Conservation (phyloP, 2,888 invertebrate genomes). For the Poecilobothrus nobilitatus region DNA sequence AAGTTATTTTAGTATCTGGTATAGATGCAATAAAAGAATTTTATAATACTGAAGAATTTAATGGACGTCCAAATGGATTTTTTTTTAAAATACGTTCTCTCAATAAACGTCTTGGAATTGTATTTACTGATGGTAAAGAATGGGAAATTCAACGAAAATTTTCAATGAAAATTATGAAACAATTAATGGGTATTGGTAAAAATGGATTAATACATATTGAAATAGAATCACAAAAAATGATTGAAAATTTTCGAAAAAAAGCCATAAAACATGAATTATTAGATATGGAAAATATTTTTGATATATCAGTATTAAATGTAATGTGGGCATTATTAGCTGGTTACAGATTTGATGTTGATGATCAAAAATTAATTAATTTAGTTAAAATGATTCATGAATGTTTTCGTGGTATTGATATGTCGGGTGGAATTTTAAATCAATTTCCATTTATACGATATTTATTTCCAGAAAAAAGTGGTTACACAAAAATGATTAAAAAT, state of each 20-base stretch:
- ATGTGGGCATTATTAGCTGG: constrained; percentile 65
- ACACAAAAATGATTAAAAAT: constrained; percentile 47
- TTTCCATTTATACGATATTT: constrained; percentile 59
- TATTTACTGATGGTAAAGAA: constrained; percentile 57
- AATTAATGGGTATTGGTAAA: constrained; percentile 54
- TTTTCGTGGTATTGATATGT: constrained; percentile 55
- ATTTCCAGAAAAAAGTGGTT: constrained; percentile 56
- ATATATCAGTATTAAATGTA: constrained; percentile 57
- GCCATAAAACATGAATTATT: constrained; percentile 37
- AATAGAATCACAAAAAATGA: constrained; percentile 49
- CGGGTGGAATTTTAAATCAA: constrained; percentile 61
- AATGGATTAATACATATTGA: constrained; percentile 47
- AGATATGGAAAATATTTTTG: constrained; percentile 48
- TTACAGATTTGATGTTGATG: constrained; percentile 50
- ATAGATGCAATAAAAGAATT: constrained; percentile 54
- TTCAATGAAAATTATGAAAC: constrained; percentile 54
- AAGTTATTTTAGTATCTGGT: constrained; percentile 55
- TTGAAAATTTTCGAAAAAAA: constrained; percentile 43
- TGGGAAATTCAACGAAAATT: constrained; percentile 62
- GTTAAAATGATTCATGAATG: constrained; percentile 53
- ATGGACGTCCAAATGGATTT: constrained; percentile 63
- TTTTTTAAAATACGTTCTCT: constrained; percentile 58
- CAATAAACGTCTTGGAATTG: constrained; percentile 58
- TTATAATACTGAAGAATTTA: constrained; percentile 54
- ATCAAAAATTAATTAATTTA: constrained; percentile 48